A percentile compares a stretch with the other conserved stretches of the same genome.
These are phyloP conservation scores for Pyralis farinalis DNA, from an alignment of 2,888 invertebrate genomes.

Conservation along the genomic window DNA sequence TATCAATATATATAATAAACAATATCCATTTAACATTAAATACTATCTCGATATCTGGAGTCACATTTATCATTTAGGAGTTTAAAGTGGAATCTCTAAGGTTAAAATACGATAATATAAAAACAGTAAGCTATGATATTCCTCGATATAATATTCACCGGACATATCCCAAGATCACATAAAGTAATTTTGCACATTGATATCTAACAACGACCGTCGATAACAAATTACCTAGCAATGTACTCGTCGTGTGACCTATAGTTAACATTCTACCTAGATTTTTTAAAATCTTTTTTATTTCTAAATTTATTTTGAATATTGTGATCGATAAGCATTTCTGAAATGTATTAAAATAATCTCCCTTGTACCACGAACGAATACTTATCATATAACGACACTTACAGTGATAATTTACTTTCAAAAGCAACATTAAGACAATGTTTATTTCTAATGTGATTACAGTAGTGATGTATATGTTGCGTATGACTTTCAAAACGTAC, in stretches of 20 bases:
- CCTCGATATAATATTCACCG: slow-evolving; percentile 56
- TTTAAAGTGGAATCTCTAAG: slow-evolving; percentile 63
- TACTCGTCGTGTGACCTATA: slow-evolving; percentile 53
- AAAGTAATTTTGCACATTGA: slow-evolving; percentile 62
- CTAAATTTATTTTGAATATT: slow-evolving; percentile 52
- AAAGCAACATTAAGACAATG: slow-evolving; percentile 22
- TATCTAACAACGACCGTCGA: slow-evolving; percentile 64
- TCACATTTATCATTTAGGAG: slow-evolving; percentile 64
- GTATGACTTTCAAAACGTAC: slow-evolving; percentile 4
- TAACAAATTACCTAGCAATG: slow-evolving; percentile 69
- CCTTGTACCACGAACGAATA: slow-evolving; percentile 63
- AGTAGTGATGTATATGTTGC: slow-evolving; percentile 29
- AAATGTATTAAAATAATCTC: slow-evolving; percentile 68
- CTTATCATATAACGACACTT: slow-evolving; percentile 60
- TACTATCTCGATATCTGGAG: slow-evolving; percentile 70
- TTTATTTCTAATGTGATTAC: slow-evolving; percentile 30
- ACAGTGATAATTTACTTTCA: slow-evolving; percentile 42
- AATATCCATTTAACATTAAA: slow-evolving; percentile 74
- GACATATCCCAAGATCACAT: slow-evolving; percentile 60
- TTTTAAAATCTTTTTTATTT: slow-evolving; percentile 52
- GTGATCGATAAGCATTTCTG: slow-evolving; percentile 67
- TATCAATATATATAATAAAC: slow-evolving; percentile 70
- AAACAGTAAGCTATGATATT: slow-evolving; percentile 71
- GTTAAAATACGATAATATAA: slow-evolving; percentile 69
- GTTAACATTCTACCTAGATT: slow-evolving; percentile 61